These are phyloP conservation scores for Sesamia inferens DNA, from an alignment of 2,888 invertebrate genomes.

Conservation along the genomic window DNA sequence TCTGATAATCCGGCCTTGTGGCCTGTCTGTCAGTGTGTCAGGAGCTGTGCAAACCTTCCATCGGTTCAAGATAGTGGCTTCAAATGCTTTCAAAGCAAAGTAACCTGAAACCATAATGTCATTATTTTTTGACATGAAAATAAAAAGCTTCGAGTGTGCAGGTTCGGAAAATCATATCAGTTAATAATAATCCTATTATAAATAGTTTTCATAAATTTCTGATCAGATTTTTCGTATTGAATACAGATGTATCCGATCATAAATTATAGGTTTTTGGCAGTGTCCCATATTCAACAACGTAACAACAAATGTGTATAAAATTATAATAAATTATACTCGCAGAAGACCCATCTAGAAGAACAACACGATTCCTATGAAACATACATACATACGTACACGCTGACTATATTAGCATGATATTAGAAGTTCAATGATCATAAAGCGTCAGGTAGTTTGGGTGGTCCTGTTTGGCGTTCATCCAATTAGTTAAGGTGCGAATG, in stretches of 20 bases:
- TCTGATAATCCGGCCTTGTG: constrained; percentile 25
- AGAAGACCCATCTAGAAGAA: constrained; percentile 31
- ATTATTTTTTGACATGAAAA: constrained; percentile 31
- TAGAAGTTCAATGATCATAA: constrained; percentile 67
- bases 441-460: constrained; percentile 70
- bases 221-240: constrained; percentile 56
- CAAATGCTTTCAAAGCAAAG: constrained; percentile 33
- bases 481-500: constrained; percentile 77
- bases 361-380: constrained; percentile 30
- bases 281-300: constrained; percentile 55
- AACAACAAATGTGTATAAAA: constrained; percentile 51
- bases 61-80: constrained; percentile 33
- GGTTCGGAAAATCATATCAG: constrained; percentile 2
- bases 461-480: constrained; percentile 74
- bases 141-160: constrained; percentile 2
- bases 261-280: constrained; percentile 59
- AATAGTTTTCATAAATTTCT: constrained; percentile 37
- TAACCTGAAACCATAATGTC: constrained; percentile 36
- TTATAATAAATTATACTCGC: constrained; percentile 45
- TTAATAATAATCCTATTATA: constrained; percentile 25
- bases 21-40: constrained; percentile 47
- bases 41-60: constrained; percentile 34
- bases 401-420: constrained; percentile 50
- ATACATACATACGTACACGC: constrained; percentile 24
- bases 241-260: constrained; percentile 55